A percentile compares a stretch with the other conserved stretches of the same genome.
Conservation (phyloP, 2,888 invertebrate genomes). For the Pocota personata region DNA sequence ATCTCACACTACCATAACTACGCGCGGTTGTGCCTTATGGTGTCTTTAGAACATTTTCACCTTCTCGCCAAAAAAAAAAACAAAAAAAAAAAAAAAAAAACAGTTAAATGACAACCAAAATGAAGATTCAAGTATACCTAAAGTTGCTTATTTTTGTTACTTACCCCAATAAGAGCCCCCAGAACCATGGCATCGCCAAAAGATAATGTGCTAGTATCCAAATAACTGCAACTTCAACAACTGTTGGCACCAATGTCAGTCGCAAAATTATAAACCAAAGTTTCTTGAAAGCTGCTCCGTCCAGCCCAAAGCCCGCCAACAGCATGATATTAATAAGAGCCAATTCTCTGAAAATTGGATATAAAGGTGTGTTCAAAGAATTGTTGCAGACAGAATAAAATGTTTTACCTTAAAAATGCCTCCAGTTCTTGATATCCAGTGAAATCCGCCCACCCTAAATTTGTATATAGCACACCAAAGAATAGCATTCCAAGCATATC, state of each 20-base stretch:
- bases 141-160: no score
- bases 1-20: no score
- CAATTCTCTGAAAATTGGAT: slow-evolving; percentile 83
- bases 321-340: slow-evolving; percentile 87
- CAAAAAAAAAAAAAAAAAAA: no score
- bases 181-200: slow-evolving; percentile 85
- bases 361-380: background rate
- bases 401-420: slow-evolving; percentile 83
- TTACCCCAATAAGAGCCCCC: slow-evolving; percentile 85
- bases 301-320: slow-evolving; percentile 86
- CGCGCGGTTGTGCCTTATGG: no score
- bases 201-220: slow-evolving; percentile 84
- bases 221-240: slow-evolving; percentile 84
- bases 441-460: slow-evolving; percentile 83
- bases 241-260: slow-evolving; percentile 85
- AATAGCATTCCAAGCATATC: slow-evolving; percentile 87
- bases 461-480: slow-evolving; percentile 84
- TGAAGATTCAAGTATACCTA: no score
- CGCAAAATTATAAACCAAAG: slow-evolving; percentile 84
- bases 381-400: background rate
- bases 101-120: no score
- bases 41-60: no score
- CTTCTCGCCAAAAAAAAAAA: no score
- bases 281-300: slow-evolving; percentile 84
- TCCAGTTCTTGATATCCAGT: slow-evolving; percentile 83